phyloP scores from a whole-genome alignment of 2,888 invertebrate species.

The Drosophila recens region DNA sequence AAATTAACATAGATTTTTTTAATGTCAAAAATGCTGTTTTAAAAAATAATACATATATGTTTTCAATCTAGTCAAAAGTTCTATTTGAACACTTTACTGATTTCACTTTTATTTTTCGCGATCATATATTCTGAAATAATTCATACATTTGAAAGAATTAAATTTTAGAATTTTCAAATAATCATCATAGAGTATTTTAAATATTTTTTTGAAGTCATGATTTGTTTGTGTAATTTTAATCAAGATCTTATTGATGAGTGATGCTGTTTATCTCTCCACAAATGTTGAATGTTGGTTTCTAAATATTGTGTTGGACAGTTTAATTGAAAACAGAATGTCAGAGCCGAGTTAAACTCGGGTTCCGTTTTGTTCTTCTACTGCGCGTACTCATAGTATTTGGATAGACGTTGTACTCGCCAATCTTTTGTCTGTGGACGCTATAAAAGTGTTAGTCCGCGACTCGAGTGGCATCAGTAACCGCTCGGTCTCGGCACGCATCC shows the following conservation, averaged over 20 bases:
- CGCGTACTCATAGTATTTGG: conserved; percentile 12
- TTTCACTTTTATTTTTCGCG: not conserved
- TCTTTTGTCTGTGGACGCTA: conserved; percentile 62
- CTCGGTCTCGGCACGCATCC: conserved; percentile 42
- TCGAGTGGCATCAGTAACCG: conserved; percentile 63
- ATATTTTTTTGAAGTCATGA: too few relatives aligned
- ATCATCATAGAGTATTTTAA: too few relatives aligned
- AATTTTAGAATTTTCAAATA: not conserved
- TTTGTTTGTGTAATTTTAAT: too few relatives aligned
- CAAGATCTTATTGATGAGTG: too few relatives aligned
- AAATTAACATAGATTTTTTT: too few relatives aligned
- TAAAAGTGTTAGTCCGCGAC: conserved; percentile 60
- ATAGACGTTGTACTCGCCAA: conserved; percentile 43
- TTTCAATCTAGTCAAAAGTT: too few relatives aligned
- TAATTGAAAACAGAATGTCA: conserved; percentile 28
- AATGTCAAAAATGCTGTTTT: too few relatives aligned
- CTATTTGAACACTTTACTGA: too few relatives aligned
- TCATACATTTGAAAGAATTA: too few relatives aligned
- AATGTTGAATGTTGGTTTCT: not conserved
- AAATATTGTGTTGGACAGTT: conserved; percentile 39
- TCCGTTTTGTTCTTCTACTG: conserved; percentile 44
- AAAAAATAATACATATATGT: too few relatives aligned
- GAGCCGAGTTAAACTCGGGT: conserved; percentile 29
- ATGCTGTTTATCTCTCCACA: not conserved
- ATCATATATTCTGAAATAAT: not conserved